Base-by-base conservation (phyloP, 2,888 invertebrate genomes). In the Cantharis flavilabris region DNA sequence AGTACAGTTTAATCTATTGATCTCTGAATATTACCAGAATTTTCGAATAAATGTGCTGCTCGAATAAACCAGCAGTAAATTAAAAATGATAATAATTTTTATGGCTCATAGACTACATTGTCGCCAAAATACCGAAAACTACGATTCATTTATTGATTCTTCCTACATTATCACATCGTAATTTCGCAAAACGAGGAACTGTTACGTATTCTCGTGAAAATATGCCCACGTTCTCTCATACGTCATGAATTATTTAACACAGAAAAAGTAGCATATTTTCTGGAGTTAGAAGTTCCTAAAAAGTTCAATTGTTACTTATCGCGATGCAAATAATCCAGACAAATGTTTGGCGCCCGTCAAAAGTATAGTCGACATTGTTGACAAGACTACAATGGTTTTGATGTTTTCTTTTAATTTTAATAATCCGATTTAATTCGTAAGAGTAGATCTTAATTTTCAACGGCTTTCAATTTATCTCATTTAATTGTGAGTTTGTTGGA, bases 401-500 rank as follows among this genome's bases (percentile, higher is more conserved):
- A 49, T 49, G 49, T 49, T 49, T 49, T 49, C 49, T 49, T 49
- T n/a, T 49, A 49, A 49, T 49, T 49, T 49, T 49, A 49, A n/a
- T 49, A 49, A 49, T 49, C n/a, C 49, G n/a, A 49, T 49, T 49
- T 49, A 13, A 49, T 49, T 49, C 49, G 49, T 49, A 49, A n/a
- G 49, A 49, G 49, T 49, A n/a, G n/a, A 49, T 4, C 49, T 49
- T 49, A 49, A 49, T 49, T 49, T 49, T 9, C 49, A n/a, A n/a
- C 2, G 5, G 9, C 62, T 64, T 64, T 13, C 71, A 71, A 28
- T 64, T 71, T 63, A 63, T 63, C 71, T 71, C 64, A 71, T 71
- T 71, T 71, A 71, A 71, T 62, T 71, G 71, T 30, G 63, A 70
- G 30, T 71, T 71, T 16, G 71, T 71, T 30, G 28, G 18, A n/a